phyloP scores from a whole-genome alignment of 2,113 vertebrate species.

The Orthonyx spaldingii region DNA sequence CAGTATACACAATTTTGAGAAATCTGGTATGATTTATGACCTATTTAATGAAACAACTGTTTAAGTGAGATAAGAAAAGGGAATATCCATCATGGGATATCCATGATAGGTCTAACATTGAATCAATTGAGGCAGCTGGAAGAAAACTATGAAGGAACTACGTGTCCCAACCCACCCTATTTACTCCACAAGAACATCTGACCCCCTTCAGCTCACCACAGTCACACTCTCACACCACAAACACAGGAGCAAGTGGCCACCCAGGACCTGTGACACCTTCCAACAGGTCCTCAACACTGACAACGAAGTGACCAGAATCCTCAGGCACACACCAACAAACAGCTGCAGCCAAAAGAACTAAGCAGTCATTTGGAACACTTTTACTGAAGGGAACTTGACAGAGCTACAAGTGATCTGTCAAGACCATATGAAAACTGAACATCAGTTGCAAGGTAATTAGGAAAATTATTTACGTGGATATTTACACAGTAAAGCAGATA shows the following conservation, averaged over 20 bases:
- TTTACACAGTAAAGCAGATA: background rate
- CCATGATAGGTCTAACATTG: background rate
- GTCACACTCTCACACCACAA: background rate
- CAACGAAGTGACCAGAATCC: background rate
- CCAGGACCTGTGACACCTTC: background rate
- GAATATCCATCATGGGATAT: background rate
- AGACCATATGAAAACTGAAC: background rate
- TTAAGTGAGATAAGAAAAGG: background rate
- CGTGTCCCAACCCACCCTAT: background rate
- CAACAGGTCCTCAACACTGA: background rate
- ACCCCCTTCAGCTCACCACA: background rate
- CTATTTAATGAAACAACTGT: background rate
- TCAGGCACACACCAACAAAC: background rate
- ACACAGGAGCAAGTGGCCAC: background rate
- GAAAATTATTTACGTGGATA: background rate
- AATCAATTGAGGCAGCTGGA: background rate
- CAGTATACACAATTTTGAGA: background rate
- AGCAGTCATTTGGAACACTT: background rate
- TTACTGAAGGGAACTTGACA: background rate
- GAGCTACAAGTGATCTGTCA: background rate
- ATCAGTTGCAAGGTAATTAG: background rate
- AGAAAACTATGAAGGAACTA: background rate
- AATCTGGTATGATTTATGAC: background rate
- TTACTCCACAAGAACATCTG: background rate
- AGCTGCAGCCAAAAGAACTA: background rate